These are phyloP conservation scores for Nothoprocta pentlandii DNA, from an alignment of 2,113 vertebrate species.

Conservation along the genomic window DNA sequence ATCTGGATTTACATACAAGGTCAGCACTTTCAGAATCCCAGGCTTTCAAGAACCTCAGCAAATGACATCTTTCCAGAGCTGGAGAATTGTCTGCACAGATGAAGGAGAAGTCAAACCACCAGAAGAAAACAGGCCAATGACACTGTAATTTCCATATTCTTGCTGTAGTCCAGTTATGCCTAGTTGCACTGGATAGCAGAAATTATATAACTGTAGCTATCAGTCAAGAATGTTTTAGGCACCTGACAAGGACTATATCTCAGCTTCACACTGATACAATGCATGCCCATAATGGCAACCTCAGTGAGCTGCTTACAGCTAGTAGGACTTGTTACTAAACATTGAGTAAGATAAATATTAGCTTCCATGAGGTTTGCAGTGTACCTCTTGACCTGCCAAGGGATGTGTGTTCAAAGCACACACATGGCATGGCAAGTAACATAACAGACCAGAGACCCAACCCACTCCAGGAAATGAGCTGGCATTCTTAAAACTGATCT, in stretches of 20 bases:
- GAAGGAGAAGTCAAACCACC: not conserved
- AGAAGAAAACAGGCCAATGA: not conserved
- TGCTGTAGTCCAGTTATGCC: not conserved
- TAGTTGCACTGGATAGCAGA: not conserved
- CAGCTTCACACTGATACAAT: not conserved
- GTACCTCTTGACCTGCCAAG: not conserved
- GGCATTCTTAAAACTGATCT: not conserved
- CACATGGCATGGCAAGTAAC: not conserved
- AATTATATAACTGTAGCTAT: not conserved
- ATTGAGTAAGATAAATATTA: not conserved
- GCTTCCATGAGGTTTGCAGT: not conserved
- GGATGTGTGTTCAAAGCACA: not conserved
- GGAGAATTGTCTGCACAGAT: not conserved
- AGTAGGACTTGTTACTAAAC: not conserved
- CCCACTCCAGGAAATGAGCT: not conserved
- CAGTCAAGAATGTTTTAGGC: not conserved
- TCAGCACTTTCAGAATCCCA: not conserved
- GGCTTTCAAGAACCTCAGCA: not conserved
- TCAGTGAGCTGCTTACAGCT: not conserved
- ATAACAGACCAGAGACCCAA: not conserved
- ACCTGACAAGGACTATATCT: not conserved
- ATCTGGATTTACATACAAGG: not conserved
- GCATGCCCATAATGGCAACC: not conserved
- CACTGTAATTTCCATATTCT: not conserved
- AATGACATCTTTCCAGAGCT: not conserved